Evolutionary conservation across 2,888 invertebrate species (phyloP).

Genomic region (Apodemia mormo): DNA sequence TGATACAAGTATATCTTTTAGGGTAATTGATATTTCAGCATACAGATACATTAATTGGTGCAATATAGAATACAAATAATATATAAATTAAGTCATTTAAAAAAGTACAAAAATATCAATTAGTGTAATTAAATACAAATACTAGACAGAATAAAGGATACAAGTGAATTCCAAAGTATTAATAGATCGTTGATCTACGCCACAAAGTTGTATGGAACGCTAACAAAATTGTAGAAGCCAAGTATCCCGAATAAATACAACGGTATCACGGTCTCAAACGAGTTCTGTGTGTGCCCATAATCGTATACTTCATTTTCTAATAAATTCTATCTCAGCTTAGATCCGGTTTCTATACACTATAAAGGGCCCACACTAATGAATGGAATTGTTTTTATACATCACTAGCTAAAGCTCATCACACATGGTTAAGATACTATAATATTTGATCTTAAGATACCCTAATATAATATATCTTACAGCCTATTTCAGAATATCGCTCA

Average conservation of each 20-base stretch:
- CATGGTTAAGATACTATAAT: too few relatives aligned
- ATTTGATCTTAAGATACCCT: too few relatives aligned
- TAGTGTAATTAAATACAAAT: too few relatives aligned
- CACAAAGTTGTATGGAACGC: neutral
- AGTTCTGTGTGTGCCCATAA: slow-evolving; percentile 51
- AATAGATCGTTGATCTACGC: neutral
- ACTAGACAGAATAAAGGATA: neutral
- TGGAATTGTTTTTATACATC: slow-evolving; percentile 3
- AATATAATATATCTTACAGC: too few relatives aligned
- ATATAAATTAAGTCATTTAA: too few relatives aligned
- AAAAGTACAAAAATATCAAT: neutral
- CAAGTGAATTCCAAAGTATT: neutral
- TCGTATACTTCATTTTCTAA: slow-evolving; percentile 51
- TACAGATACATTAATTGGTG: too few relatives aligned
- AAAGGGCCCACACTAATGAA: slow-evolving; percentile 28
- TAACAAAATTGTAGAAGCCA: neutral
- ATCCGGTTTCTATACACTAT: slow-evolving; percentile 45
- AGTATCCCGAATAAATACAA: slow-evolving; percentile 55
- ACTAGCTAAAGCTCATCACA: neutral
- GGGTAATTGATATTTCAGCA: too few relatives aligned
- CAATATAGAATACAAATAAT: too few relatives aligned
- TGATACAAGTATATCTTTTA: too few relatives aligned
- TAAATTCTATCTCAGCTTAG: slow-evolving; percentile 51
- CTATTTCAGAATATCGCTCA: too few relatives aligned
- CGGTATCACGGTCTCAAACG: slow-evolving; percentile 50